These are phyloP conservation scores for Nannoperca obscura DNA, from an alignment of 2,797 vertebrate genomes.

Conservation along the genomic window DNA sequence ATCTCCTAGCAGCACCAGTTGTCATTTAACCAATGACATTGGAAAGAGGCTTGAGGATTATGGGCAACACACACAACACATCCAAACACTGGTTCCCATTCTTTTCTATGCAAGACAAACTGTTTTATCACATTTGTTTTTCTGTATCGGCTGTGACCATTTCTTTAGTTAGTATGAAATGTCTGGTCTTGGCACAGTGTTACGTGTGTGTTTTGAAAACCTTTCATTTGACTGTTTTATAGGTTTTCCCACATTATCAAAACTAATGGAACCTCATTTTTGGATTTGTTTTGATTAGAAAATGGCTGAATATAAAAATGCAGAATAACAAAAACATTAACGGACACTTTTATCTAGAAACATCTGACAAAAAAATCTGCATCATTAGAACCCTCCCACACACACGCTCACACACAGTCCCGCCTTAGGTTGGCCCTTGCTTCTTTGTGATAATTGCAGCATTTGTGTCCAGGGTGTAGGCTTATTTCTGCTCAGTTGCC, in stretches of 20 bases:
- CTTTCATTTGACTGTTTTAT: not conserved
- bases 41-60: not conserved
- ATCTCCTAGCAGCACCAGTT: not conserved
- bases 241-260: not conserved
- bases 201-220: not conserved
- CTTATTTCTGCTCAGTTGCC: conserved; percentile 81
- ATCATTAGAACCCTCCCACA: not conserved
- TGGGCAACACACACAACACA: not conserved
- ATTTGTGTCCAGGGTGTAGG: conserved; percentile 70
- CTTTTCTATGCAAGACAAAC: not conserved
- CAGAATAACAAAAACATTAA: not conserved
- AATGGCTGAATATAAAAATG: not conserved
- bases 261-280: not conserved
- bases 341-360: not conserved
- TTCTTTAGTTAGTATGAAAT: not conserved
- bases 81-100: not conserved
- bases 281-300: not conserved
- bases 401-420: not conserved
- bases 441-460: conserved; percentile 71
- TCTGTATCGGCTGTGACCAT: too few relatives aligned
- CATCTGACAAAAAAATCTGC: conserved; percentile 4
- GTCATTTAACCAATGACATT: not conserved
- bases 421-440: conserved; percentile 47
- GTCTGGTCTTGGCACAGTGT: too few relatives aligned
- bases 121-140: not conserved